These are phyloP conservation scores for Diploscapter pachys DNA, from an alignment of 1,140 invertebrate genomes.

Conservation along the genomic window DNA sequence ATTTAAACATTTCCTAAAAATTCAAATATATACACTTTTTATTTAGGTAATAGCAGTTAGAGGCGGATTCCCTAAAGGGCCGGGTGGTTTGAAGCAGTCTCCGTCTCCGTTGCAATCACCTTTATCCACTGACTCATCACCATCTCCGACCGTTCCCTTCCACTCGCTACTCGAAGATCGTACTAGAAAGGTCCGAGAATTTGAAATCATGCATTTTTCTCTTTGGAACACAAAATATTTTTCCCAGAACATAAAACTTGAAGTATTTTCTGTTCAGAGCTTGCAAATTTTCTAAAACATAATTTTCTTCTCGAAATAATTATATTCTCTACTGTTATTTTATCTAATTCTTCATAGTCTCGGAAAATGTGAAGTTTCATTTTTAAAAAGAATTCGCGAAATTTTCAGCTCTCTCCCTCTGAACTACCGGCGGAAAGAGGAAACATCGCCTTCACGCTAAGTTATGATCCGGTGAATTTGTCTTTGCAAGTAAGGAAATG, in stretches of 20 bases:
- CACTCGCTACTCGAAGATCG: slow-evolving; percentile 27
- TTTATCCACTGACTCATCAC: slow-evolving; percentile 27
- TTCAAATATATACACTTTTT: not conserved
- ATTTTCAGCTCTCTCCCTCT: slow-evolving; percentile 19
- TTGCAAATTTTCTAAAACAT: no score
- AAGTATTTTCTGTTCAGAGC: no score
- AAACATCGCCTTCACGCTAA: slow-evolving; percentile 26
- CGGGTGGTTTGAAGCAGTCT: slow-evolving; percentile 27
- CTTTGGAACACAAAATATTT: no score
- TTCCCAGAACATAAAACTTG: no score
- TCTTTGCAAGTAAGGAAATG: slow-evolving; percentile 8
- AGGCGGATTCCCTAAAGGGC: slow-evolving; percentile 28
- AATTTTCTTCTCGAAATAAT: no score
- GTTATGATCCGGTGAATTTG: slow-evolving; percentile 27
- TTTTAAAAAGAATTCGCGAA: no score
- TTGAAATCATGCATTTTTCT: no score
- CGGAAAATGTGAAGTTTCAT: no score
- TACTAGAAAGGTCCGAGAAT: slow-evolving; percentile 7
- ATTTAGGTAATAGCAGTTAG: slow-evolving; percentile 29
- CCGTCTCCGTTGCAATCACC: slow-evolving; percentile 35
- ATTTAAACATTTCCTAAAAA: not conserved
- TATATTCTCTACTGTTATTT: no score
- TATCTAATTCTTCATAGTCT: no score
- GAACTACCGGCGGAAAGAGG: slow-evolving; percentile 32
- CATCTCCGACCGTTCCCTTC: slow-evolving; percentile 20